These are phyloP conservation scores for Phoebastria nigripes DNA, from an alignment of 2,797 vertebrate genomes.

Conservation along the genomic window DNA sequence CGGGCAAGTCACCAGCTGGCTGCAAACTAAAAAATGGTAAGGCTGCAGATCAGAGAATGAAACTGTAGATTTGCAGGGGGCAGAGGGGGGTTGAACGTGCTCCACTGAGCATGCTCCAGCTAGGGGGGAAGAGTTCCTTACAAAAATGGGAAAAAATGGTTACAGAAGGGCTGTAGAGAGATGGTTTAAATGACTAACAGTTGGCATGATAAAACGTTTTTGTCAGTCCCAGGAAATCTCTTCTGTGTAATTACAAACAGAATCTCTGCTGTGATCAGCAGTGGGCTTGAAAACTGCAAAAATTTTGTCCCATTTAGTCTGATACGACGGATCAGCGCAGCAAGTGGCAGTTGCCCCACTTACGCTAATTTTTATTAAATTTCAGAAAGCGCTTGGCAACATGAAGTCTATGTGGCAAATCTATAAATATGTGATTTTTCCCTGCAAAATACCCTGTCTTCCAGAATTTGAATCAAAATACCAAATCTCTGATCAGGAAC, in stretches of 20 bases:
- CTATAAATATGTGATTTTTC: not conserved
- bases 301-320: not conserved
- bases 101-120: not conserved
- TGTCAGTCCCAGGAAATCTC: not conserved
- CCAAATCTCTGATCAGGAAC: not conserved
- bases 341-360: not conserved
- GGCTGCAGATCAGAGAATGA: not conserved
- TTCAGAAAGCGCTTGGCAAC: not conserved
- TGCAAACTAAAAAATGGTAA: not conserved
- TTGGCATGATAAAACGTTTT: not conserved
- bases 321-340: not conserved
- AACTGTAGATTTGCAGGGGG: not conserved
- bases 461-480: not conserved
- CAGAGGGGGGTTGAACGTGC: not conserved
- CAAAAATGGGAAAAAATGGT: not conserved
- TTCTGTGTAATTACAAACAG: not conserved
- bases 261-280: not conserved
- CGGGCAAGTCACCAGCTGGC: not conserved
- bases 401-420: not conserved
- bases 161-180: not conserved
- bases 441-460: not conserved
- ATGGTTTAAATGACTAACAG: not conserved
- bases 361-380: not conserved
- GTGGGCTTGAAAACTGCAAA: not conserved
- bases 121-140: not conserved